Conservation (phyloP, 2,888 invertebrate species). For the Chironomus riparius region DNA sequence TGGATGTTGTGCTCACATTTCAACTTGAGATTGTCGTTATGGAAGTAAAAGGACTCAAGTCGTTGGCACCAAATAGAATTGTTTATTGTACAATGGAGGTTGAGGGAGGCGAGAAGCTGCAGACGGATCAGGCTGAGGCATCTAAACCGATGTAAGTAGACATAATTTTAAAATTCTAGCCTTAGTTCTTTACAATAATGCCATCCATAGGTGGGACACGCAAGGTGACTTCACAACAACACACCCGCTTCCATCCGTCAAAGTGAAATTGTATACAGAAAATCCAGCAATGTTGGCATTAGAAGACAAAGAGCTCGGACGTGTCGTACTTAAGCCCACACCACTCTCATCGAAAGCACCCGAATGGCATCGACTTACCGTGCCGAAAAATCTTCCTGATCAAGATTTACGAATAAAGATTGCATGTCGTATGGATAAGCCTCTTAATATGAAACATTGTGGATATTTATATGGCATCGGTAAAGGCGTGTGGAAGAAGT, state of each 20-base stretch:
- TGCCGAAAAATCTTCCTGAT: slow-evolving; percentile 89
- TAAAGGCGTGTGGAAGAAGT: slow-evolving; percentile 97
- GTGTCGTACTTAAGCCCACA: slow-evolving; percentile 79
- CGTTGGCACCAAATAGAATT: slow-evolving; percentile 91
- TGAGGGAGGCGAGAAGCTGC: slow-evolving; percentile 96
- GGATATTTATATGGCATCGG: slow-evolving; percentile 90
- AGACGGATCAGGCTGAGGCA: slow-evolving; percentile 99
- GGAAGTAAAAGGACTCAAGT: slow-evolving; percentile 98
- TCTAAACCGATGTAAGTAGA: slow-evolving; percentile 85
- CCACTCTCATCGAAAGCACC: slow-evolving; percentile 83
- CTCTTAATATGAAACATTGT: slow-evolving; percentile 98
- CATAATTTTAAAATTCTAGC: too few relatives aligned
- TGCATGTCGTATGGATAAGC: slow-evolving; percentile 97
- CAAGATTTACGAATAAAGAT: slow-evolving; percentile 95
- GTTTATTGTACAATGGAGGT: slow-evolving; percentile 99
- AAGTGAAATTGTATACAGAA: slow-evolving; percentile 96
- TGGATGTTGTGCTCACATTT: slow-evolving; percentile 96
- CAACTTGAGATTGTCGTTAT: slow-evolving; percentile 97
- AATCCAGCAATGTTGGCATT: slow-evolving; percentile 95
- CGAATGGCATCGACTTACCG: slow-evolving; percentile 97
- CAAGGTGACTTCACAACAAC: slow-evolving; percentile 99
- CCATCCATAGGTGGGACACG: slow-evolving; percentile 82
- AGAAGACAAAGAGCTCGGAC: slow-evolving; percentile 97
- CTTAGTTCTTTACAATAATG: too few relatives aligned
- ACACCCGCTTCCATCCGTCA: slow-evolving; percentile 92